Conservation (phyloP, 2,888 invertebrate species). For the Chesias legatella region DNA sequence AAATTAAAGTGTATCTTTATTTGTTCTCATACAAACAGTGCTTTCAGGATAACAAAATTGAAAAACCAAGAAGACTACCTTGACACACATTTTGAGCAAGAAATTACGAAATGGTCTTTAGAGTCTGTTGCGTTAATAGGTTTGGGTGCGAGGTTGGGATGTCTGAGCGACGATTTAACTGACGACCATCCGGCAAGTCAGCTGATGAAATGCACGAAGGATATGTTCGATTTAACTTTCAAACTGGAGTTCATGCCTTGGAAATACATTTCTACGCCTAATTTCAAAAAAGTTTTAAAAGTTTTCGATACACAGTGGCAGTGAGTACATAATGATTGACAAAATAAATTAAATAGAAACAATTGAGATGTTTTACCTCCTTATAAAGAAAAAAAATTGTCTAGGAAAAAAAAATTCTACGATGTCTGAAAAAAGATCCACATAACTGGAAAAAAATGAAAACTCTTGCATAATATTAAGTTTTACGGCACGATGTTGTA, state of each 20-base stretch:
- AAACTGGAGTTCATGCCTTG: constrained; percentile 56
- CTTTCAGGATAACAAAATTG: constrained; percentile 52
- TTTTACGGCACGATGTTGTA: too few relatives aligned
- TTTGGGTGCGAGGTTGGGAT: constrained; percentile 59
- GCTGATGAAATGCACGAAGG: constrained; percentile 51
- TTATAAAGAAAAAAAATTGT: too few relatives aligned
- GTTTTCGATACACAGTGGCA: constrained; percentile 61
- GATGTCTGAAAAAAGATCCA: too few relatives aligned
- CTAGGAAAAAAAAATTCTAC: too few relatives aligned
- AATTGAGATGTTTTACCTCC: too few relatives aligned
- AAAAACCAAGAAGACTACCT: constrained; percentile 49
- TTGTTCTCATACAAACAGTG: too few relatives aligned
- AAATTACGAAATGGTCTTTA: constrained; percentile 82
- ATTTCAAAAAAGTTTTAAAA: constrained; percentile 53
- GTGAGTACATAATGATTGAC: constrained; percentile 42
- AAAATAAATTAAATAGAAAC: not conserved
- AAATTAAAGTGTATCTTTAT: not conserved
- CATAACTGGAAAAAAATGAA: too few relatives aligned
- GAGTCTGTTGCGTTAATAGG: constrained; percentile 74
- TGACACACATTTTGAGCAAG: constrained; percentile 65
- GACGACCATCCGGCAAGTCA: constrained; percentile 52
- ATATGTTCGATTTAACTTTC: constrained; percentile 47
- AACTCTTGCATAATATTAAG: too few relatives aligned
- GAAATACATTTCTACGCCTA: constrained; percentile 51
- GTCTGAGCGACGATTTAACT: constrained; percentile 46